phyloP scores from a whole-genome alignment of 2,888 invertebrate genomes.

The Drosophila anomelani region DNA sequence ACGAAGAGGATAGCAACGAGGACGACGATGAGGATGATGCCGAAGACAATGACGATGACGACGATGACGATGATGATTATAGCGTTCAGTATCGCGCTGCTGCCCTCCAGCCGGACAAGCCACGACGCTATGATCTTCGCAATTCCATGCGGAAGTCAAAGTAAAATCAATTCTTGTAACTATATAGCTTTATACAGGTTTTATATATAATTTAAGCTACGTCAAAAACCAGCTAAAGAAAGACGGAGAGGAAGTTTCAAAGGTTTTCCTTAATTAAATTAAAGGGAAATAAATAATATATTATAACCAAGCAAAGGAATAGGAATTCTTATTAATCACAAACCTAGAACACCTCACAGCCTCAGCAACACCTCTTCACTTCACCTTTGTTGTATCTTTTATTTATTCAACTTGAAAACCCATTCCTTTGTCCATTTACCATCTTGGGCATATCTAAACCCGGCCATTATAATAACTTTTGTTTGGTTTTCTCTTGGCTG shows the following conservation, averaged over 20 bases:
- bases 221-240: not conserved
- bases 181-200: not conserved
- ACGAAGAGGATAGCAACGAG: not conserved
- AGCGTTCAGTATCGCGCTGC: conserved; percentile 11
- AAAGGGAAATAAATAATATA: no score
- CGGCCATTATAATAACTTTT: conserved; percentile 33
- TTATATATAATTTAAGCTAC: not conserved
- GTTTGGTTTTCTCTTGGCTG: conserved; percentile 4
- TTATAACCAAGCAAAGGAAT: no score
- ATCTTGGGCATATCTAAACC: conserved; percentile 21
- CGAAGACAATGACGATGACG: not conserved
- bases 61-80: conserved; percentile 6
- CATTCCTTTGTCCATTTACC: conserved; percentile 23
- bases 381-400: conserved; percentile 10
- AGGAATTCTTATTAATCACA: not conserved
- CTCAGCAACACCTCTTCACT: not conserved
- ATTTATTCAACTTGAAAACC: conserved; percentile 10
- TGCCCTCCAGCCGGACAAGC: conserved; percentile 12
- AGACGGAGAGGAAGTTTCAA: not conserved
- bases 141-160: conserved; percentile 27
- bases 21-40: not conserved
- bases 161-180: not conserved
- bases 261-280: not conserved
- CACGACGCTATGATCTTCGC: conserved; percentile 59
- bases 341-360: not conserved